A percentile compares a stretch with the other conserved stretches of the same genome.
phyloP scores from a whole-genome alignment of 92 coral and sea anemone species.

The Siderastrea siderea region DNA sequence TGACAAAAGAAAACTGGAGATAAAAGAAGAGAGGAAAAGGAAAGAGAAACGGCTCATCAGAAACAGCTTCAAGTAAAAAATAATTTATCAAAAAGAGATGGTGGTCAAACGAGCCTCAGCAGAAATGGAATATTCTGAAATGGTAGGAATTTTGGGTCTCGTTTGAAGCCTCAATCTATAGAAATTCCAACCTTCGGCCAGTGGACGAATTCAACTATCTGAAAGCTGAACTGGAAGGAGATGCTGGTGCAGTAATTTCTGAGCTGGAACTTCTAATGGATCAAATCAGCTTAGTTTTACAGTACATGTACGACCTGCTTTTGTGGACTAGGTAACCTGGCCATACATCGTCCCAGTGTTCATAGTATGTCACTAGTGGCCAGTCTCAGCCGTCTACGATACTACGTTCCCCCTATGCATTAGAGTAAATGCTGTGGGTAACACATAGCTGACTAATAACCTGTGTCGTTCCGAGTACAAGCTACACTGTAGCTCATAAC shows the following conservation, averaged over 20 bases:
- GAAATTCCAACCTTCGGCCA: slow-evolving; percentile 37
- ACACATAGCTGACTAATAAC: not conserved
- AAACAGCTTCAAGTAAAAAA: slow-evolving; percentile 6
- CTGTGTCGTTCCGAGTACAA: not conserved
- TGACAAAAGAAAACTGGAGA: not conserved
- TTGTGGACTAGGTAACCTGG: not conserved
- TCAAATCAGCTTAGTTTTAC: not conserved
- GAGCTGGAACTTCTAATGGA: slow-evolving; percentile 4
- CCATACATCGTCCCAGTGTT: not conserved
- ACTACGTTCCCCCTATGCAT: not conserved
- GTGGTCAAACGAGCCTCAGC: not conserved
- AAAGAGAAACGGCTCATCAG: slow-evolving; percentile 1
- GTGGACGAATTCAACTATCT: slow-evolving; percentile 49
- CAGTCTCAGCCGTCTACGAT: not conserved
- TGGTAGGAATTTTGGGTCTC: slow-evolving; percentile 57
- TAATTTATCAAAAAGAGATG: not conserved
- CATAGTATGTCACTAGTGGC: not conserved
- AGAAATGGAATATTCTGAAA: slow-evolving; percentile 28
- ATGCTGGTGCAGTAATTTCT: slow-evolving; percentile 9
- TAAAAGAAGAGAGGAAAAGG: not conserved
- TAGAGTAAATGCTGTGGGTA: not conserved
- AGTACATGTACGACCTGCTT: not conserved
- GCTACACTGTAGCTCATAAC: not conserved
- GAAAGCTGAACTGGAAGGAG: slow-evolving; percentile 38
- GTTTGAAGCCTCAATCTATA: slow-evolving; percentile 46